Percentiles rank a stretch among this genome's conserved stretches.
phyloP scores from a whole-genome alignment of 2,888 invertebrate species.

The Carterocephalus palaemon region DNA sequence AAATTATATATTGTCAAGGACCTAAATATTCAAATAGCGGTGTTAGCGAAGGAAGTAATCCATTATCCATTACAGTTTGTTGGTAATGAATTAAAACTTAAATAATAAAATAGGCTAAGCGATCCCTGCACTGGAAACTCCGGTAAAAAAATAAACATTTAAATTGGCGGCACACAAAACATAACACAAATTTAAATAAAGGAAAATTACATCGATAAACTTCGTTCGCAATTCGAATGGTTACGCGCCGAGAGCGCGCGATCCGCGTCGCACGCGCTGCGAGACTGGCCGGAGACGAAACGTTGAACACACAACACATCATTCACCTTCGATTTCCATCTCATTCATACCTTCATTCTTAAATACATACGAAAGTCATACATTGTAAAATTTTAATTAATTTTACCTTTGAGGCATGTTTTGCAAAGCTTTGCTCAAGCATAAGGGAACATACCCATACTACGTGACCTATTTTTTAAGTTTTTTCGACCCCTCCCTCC shows the following conservation, averaged over 20 bases:
- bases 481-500: too few relatives aligned
- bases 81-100: not conserved
- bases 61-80: conserved; percentile 1
- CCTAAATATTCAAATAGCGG: conserved; percentile 1
- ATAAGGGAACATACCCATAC: too few relatives aligned
- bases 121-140: conserved; percentile 14
- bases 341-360: conserved; percentile 43
- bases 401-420: conserved; percentile 44
- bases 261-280: conserved; percentile 66
- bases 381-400: conserved; percentile 29
- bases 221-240: conserved; percentile 19
- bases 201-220: conserved; percentile 23
- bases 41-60: conserved; percentile 5
- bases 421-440: conserved; percentile 52
- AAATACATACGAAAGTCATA: conserved; percentile 43
- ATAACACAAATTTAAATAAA: conserved; percentile 11
- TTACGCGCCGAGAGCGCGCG: conserved; percentile 40
- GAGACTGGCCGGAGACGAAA: conserved; percentile 71
- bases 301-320: conserved; percentile 49
- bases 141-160: not conserved
- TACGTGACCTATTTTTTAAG: too few relatives aligned
- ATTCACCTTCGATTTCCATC: conserved; percentile 50
- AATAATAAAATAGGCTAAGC: not conserved
- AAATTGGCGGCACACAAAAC: conserved; percentile 1
- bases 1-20: conserved; percentile 15